Percentiles rank a stretch among this genome's conserved stretches.
phyloP scores from a whole-genome alignment of 1,140 invertebrate species.

The Saccostrea echinata region DNA sequence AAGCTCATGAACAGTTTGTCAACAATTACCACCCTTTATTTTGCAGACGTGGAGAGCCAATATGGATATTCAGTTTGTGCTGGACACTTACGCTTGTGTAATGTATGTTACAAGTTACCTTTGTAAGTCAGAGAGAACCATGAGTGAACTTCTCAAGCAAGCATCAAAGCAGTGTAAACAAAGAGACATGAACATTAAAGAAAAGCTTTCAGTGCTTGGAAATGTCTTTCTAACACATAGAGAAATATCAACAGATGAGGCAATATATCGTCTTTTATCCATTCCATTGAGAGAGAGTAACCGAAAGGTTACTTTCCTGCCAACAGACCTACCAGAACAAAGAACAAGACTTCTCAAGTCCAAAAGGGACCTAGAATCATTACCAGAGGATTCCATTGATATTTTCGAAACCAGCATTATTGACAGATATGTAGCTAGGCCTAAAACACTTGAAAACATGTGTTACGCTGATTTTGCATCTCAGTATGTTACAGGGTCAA shows the following conservation, averaged over 20 bases:
- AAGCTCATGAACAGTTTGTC: background rate
- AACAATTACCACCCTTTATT: conserved; percentile 39
- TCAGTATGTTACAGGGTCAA: conserved; percentile 37
- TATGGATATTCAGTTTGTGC: conserved; percentile 53
- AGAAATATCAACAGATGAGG: conserved; percentile 50
- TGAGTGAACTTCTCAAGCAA: conserved; percentile 36
- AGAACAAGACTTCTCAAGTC: conserved; percentile 35
- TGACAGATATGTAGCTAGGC: conserved; percentile 28
- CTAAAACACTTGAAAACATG: conserved; percentile 40
- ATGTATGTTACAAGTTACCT: conserved; percentile 49
- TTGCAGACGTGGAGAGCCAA: conserved; percentile 56
- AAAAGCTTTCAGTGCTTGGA: conserved; percentile 35
- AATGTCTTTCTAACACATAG: conserved; percentile 46
- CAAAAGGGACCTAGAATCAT: background rate
- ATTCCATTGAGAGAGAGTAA: conserved; percentile 9
- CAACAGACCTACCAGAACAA: conserved; percentile 36
- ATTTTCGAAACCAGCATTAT: conserved; percentile 20
- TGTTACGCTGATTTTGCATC: conserved; percentile 50
- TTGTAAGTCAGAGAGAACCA: conserved; percentile 36
- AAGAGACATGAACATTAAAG: conserved; percentile 17
- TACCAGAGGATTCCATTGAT: conserved; percentile 38
- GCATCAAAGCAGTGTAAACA: conserved; percentile 30
- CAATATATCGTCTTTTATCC: conserved; percentile 24
- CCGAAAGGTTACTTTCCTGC: conserved; percentile 36
- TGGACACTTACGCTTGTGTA: conserved; percentile 54